Percentiles rank a stretch among this genome's conserved stretches.
phyloP scores from a whole-genome alignment of 2,888 invertebrate genomes.

The Eubasilissa splendida region DNA sequence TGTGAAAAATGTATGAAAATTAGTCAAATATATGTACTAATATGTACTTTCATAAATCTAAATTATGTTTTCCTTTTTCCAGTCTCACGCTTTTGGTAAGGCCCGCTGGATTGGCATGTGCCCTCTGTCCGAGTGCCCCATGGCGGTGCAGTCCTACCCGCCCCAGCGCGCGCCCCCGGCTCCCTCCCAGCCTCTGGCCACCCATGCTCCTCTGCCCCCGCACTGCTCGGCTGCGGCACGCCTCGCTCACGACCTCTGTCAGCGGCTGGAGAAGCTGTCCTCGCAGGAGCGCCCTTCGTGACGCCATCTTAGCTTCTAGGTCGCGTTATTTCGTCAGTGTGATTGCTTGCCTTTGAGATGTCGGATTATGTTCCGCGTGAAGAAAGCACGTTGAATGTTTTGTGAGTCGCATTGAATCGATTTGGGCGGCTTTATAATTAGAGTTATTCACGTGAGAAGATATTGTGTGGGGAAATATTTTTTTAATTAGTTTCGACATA shows the following conservation, averaged over 20 bases:
- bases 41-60: too few species aligned
- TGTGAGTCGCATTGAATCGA: too few species aligned
- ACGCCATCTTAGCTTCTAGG: constrained; percentile 66
- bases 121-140: constrained; percentile 52
- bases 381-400: background rate
- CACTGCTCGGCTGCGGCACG: constrained; percentile 59
- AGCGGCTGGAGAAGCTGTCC: constrained; percentile 71
- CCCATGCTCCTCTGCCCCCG: background rate
- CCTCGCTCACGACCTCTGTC: constrained; percentile 71
- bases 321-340: too few species aligned
- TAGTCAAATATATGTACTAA: too few species aligned
- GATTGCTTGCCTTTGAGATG: background rate
- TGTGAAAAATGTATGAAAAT: too few species aligned
- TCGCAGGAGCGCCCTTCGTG: constrained; percentile 67
- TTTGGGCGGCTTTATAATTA: too few species aligned
- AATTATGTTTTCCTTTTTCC: constrained; percentile 61
- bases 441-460: too few species aligned
- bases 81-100: constrained; percentile 81
- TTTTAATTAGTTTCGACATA: too few species aligned
- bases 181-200: background rate
- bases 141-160: constrained; percentile 37
- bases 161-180: constrained; percentile 9
- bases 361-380: background rate
- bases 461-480: too few species aligned
- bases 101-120: constrained; percentile 83